Evolutionary conservation across 2,113 vertebrate species (phyloP), one percentile per base, ranked within the genome.

Genomic region (Dinomys branickii): DNA sequence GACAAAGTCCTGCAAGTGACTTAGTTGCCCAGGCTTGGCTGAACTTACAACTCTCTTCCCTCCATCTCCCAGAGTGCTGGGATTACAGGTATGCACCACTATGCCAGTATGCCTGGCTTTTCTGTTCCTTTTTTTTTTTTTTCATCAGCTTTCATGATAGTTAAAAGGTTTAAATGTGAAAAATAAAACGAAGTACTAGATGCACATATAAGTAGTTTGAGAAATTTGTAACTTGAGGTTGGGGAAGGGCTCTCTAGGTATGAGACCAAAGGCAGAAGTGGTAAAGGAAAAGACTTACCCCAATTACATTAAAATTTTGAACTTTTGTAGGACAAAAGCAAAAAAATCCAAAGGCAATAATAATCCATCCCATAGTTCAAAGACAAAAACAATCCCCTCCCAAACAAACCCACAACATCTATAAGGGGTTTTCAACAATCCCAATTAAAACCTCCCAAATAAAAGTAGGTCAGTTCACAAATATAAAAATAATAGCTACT

Each of bases 401-500:
- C 85, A 80, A 11, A 35, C 0, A 58, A 75, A 41, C 41, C 14
- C 30, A 52, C 13, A n/a, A 59, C 58, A 65, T 85, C 17, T 85
- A 58, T 7, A 28, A 94, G 17, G 26, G 56, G 75, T 58, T 47
- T 35, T 89, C 56, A 69, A 67, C 58, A 78, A 71, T 44, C 41
- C 54, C 28, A 77, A 35, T 41, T 90, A 58, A 71, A 90, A 44
- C 14, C 17, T 38, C 58, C n/a, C 33, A 92, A 75, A 94, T 77
- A 59, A 56, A 94, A 65, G 9, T 28, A 73, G 26, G 26, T 44
- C 33, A 83, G 86, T 77, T 78, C 52, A 97, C 4, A 83, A 75
- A 90, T 33, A 33, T n/a, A 92, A 90, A 96, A 92, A 69, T 30
- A 92, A 71, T 26, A 94, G 50, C 20, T 84, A 56, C 19, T 61